Evolutionary conservation across 2,797 vertebrate genomes (phyloP).

Genomic region (Parauchenoglanis punctatus): DNA sequence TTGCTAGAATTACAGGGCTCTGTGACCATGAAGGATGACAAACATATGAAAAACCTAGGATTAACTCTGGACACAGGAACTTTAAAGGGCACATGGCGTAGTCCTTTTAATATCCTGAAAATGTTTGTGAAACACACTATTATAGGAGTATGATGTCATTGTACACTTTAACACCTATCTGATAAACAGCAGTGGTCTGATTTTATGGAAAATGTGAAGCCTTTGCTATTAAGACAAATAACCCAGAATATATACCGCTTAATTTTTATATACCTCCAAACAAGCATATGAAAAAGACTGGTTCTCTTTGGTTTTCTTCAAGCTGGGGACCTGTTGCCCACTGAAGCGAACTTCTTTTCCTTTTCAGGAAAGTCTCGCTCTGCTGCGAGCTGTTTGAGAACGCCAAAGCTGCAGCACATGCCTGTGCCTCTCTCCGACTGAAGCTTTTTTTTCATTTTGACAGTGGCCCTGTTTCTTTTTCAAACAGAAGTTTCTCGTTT

Average conservation of each 20-base stretch:
- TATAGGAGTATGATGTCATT: background rate
- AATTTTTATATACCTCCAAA: background rate
- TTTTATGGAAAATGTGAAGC: background rate
- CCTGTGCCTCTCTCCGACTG: background rate
- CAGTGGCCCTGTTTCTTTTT: background rate
- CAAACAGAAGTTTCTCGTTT: background rate
- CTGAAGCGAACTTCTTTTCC: background rate
- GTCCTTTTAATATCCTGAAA: background rate
- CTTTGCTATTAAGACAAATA: background rate
- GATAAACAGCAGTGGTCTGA: background rate
- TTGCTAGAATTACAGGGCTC: conserved; percentile 48
- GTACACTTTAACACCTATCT: background rate
- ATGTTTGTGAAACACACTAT: background rate
- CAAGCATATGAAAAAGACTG: background rate
- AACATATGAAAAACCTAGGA: conserved; percentile 7
- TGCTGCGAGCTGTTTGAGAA: background rate
- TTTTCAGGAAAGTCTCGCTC: conserved; percentile 9
- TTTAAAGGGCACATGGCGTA: background rate
- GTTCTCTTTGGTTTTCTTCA: background rate
- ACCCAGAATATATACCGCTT: background rate
- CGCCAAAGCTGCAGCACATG: background rate
- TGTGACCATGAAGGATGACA: conserved; percentile 44
- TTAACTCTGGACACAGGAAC: conserved; percentile 15
- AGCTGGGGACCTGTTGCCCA: no score
- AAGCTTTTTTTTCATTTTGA: background rate